phyloP scores from a whole-genome alignment of 1,140 invertebrate genomes.

The Diachasma alloeum region DNA sequence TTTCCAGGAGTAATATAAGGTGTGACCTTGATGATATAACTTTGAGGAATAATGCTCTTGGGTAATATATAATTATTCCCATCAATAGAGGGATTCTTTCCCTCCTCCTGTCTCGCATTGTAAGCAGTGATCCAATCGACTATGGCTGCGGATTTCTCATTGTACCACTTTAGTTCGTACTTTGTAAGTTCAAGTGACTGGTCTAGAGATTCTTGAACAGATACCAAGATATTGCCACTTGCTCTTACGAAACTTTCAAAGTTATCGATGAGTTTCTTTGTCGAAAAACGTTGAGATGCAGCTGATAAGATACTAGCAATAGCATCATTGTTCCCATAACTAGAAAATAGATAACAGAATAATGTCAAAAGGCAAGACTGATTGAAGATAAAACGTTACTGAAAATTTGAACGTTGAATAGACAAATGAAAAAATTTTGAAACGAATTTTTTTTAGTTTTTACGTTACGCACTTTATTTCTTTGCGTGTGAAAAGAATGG shows the following conservation, averaged over 20 bases:
- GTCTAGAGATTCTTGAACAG: conserved; percentile 20
- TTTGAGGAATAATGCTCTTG: conserved; percentile 31
- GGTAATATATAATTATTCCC: conserved; percentile 41
- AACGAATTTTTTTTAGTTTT: too few relatives aligned
- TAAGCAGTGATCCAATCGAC: conserved; percentile 29
- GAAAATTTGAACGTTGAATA: too few relatives aligned
- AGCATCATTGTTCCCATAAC: conserved; percentile 33
- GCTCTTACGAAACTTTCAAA: conserved; percentile 35
- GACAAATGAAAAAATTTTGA: too few relatives aligned
- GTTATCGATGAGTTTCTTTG: conserved; percentile 28
- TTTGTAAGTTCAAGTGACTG: conserved; percentile 33
- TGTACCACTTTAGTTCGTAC: conserved; percentile 40
- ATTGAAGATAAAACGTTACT: too few relatives aligned
- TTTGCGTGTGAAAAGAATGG: too few relatives aligned
- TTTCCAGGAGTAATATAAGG: conserved; percentile 40
- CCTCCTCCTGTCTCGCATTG: background rate
- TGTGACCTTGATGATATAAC: conserved; percentile 32
- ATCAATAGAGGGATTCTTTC: background rate
- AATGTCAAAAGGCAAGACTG: background rate
- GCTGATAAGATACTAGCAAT: conserved; percentile 36
- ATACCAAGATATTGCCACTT: background rate
- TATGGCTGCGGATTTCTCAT: conserved; percentile 10
- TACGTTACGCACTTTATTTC: too few relatives aligned
- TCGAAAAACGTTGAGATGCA: conserved; percentile 40
- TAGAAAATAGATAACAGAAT: conserved; percentile 28